Base-by-base conservation (phyloP, 2,797 vertebrate genomes). In the Rhinophrynus dorsalis region DNA sequence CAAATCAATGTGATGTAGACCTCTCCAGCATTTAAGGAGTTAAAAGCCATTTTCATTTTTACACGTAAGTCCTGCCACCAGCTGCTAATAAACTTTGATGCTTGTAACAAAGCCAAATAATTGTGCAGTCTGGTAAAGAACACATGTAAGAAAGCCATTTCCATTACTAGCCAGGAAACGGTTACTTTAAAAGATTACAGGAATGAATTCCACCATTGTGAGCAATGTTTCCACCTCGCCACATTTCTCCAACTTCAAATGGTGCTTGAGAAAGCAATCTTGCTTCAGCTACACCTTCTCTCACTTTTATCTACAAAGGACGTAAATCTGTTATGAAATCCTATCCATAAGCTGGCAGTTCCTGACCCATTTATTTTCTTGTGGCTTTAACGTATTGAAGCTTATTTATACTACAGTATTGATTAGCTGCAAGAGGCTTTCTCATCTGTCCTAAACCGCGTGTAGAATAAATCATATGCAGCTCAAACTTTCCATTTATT, bases 351-450 rank as follows among this genome's bases (percentile, higher is more conserved):
- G 32, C 51, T 38, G 51, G 23, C 60, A 37, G 30, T 27, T 24
- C 51, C 33, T 57, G 11, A 24, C 51, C 67, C 17, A 71, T 71
- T 71, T 57, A 62, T 71, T 71, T 71, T 64, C 60, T 32, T 50
- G 50, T 38, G 52, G 17, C 55, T 50, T n/a, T 71, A 50, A 64
- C 42, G 45, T 71, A 71, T 71, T 71, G 68, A 64, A 71, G 60
- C 51, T 48, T 71, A 64, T 71, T 62, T 71, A 71, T 71, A 57
- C 47, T 38, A 56, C 51, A 17, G 24, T 71, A 71, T 63, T 71
- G 68, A 71, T 71, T 63, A 71, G 52, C 68, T 64, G 40, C n/a
- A 27, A 64, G 32, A 64, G 30, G 23, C 24, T 48, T 71, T 64
- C 6, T 13, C 64, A 58, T 55, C 30, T 70, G 68, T 70, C 59